Evolutionary conservation across 2,113 vertebrate genomes (phyloP), one percentile per base, ranked within the genome.

Genomic region (Vidua macroura): DNA sequence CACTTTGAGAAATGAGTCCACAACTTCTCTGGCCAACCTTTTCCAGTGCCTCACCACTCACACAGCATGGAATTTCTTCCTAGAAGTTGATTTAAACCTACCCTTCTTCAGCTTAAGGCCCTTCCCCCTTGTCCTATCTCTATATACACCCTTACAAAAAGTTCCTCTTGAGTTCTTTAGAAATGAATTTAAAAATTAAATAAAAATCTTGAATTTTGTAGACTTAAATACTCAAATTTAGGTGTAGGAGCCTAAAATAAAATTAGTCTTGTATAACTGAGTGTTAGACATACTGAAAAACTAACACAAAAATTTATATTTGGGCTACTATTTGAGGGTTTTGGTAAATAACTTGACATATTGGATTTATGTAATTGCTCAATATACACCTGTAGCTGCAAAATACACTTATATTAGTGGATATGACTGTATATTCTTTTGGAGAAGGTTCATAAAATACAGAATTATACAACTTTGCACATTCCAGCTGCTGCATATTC

Each of bases 21-120:
- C 12, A 83, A 0, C 4, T 35, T 23, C 10, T 62, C 4, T 69
- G 48, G 17, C n/a, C 5, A 41, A 5, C 28, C 9, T 68, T 2
- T 68, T 39, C 9, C 16, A 31, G 16, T 41, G 46, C 11, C 39
- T 53, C 0, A 1, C 9, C 6, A 28, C 5, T 1, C 13, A 12
- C 30, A 13, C 4, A 53, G 16, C 2, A 35, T 18, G 31, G 10
- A 43, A 76, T 55, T 41, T 49, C 25, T 7, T 62, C 25, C 31
- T 48, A 41, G 6, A 3, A 68, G 25, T 62, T 41, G 24, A 31
- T 22, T 30, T 62, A 55, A 76, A 48, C 11, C 21, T 9, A 5
- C 18, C 4, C 4, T 69, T 12, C 17, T 55, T 48, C 41, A 41
- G 20, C 9, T 48, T 7, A 13, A 41, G 15, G 18, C 17, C 6